Conservation (phyloP, 1,140 invertebrate species). For the Bombus superbus region DNA sequence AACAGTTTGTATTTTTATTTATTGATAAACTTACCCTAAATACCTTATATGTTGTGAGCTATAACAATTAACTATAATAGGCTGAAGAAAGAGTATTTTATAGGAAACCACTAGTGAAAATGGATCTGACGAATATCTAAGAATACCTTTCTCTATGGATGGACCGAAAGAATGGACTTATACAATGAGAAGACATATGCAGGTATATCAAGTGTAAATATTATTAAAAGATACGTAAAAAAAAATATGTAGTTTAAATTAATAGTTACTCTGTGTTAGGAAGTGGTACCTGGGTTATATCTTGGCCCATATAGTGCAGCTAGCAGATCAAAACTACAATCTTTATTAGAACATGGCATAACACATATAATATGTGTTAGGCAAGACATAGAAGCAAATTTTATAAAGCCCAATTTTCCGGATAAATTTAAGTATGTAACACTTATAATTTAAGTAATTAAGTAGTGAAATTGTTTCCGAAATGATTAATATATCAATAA, state of each 20-base stretch:
- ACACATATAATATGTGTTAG: conserved; percentile 89
- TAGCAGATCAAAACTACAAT: conserved; percentile 82
- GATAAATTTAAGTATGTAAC: conserved; percentile 84
- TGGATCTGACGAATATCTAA: conserved; percentile 66
- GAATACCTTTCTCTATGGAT: conserved; percentile 60
- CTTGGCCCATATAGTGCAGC: conserved; percentile 87
- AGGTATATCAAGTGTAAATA: conserved; percentile 72
- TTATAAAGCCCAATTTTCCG: conserved; percentile 87
- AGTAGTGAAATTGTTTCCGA: not conserved
- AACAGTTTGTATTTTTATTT: not conserved
- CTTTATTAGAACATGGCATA: conserved; percentile 84
- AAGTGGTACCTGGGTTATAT: conserved; percentile 88
- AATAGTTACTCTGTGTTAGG: conserved; percentile 73
- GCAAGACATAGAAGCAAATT: conserved; percentile 86
- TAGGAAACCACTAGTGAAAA: conserved; percentile 69
- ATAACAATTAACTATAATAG: not conserved
- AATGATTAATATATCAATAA: not conserved
- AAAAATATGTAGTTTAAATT: conserved; percentile 35
- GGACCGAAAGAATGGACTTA: conserved; percentile 85
- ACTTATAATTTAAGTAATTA: not conserved
- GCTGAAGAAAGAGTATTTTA: conserved; percentile 16
- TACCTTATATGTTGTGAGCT: too few species aligned
- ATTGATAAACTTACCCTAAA: not conserved
- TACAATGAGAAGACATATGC: conserved; percentile 87
- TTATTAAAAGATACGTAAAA: not conserved